Evolutionary conservation across 2,888 invertebrate species (phyloP).

Genomic region (Lampropteryx suffumata): DNA sequence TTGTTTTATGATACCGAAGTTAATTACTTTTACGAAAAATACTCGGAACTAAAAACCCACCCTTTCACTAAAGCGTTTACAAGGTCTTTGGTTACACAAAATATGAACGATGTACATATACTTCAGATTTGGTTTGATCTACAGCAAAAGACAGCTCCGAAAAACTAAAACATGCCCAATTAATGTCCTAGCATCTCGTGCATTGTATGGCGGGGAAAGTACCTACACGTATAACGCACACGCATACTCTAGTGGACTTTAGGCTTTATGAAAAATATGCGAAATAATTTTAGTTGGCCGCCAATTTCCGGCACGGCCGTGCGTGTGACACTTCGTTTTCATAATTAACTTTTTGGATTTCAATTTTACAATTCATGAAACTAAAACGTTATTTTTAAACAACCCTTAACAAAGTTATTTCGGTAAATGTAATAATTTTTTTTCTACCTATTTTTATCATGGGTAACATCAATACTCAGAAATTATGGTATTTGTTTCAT

Average conservation of each 20-base stretch:
- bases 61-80: neutral
- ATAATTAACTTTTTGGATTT: constrained; percentile 6
- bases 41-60: constrained; percentile 1
- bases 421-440: no score
- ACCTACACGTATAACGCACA: neutral
- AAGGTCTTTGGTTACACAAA: no score
- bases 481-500: no score
- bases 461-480: no score
- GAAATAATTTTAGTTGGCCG: constrained; percentile 25
- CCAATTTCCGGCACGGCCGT: constrained; percentile 29
- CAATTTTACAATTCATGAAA: constrained; percentile 6
- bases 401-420: no score
- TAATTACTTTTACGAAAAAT: constrained; percentile 39
- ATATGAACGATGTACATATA: no score
- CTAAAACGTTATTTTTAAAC: neutral
- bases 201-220: no score
- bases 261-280: constrained; percentile 12
- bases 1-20: constrained; percentile 43
- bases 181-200: no score
- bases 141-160: no score
- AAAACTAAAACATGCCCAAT: no score
- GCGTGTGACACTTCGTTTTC: constrained; percentile 26
- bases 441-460: no score
- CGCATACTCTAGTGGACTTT: neutral
- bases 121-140: no score